Evolutionary conservation across 1,140 invertebrate genomes (phyloP).

Genomic region (Lasaia peninsularis): DNA sequence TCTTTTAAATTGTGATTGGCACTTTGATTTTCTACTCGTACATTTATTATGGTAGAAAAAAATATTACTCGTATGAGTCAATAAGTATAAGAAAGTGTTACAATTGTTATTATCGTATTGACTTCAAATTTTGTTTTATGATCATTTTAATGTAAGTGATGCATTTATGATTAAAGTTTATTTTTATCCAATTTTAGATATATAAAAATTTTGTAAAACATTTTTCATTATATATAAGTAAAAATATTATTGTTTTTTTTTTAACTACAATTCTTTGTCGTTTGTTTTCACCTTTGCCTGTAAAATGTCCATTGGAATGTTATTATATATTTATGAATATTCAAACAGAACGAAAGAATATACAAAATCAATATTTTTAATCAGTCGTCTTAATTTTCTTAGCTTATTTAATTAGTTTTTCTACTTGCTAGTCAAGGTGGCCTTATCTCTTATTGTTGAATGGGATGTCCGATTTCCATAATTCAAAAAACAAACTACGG

Average conservation of each 20-base stretch:
- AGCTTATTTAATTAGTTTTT: too few relatives aligned
- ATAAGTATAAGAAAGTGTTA: constrained; percentile 9
- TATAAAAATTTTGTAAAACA: constrained; percentile 68
- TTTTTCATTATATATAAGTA: constrained; percentile 63
- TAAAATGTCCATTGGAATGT: too few relatives aligned
- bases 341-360: too few relatives aligned
- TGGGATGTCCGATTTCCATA: too few relatives aligned
- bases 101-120: constrained; percentile 4
- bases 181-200: constrained; percentile 38
- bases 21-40: not conserved
- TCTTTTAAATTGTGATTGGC: too few relatives aligned
- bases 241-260: constrained; percentile 29
- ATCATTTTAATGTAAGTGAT: constrained; percentile 47
- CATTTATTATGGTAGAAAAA: not conserved
- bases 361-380: too few relatives aligned
- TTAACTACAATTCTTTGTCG: not conserved
- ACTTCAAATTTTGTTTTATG: constrained; percentile 5
- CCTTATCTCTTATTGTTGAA: too few relatives aligned
- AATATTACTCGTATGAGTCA: not conserved
- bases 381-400: too few relatives aligned
- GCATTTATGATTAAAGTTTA: constrained; percentile 51
- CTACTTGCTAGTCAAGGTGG: too few relatives aligned
- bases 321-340: too few relatives aligned
- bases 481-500: too few relatives aligned
- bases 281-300: too few relatives aligned